Evolutionary conservation across 2,797 vertebrate species (phyloP), one percentile per base, ranked within the genome.

Genomic region (Varecia variegata): DNA sequence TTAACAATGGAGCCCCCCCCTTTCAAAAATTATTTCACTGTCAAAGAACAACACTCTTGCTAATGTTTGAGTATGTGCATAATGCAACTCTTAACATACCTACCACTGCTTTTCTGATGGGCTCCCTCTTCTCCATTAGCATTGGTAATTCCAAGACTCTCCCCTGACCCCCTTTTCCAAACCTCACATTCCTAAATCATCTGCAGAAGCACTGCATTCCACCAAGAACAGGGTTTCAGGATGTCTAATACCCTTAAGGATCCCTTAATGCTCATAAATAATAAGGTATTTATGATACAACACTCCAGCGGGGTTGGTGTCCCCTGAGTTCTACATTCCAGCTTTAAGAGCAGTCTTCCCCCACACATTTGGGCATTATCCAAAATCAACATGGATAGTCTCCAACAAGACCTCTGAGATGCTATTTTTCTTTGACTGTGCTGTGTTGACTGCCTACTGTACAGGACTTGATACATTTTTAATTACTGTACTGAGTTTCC

Each of bases 401-500:
- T 73, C 93, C 89, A 82, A 18, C 0, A 9, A 77, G 71, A 85
- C 56, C 87, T 82, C 47, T 17, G 81, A 70, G 60, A 35, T 3
- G 21, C 30, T 35, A 35, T 77, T 70, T 60, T 65, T 45, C 23
- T 94, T 71, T 40, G 17, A 13, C 88, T 88, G 2, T 8, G 70
- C 11, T 91, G n/a, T 81, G 43, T 96, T 92, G 82, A 60, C 18
- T 81, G 70, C 58, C 45, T 68, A 58, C 40, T 92, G 58, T 25
- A 52, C 9, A 50, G 27, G 35, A 35, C 23, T 50, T 68, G 89
- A 95, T 40, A 18, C n/a, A 3, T 83, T 95, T 76, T 90, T 97
- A 96, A 97, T 95, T 95, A 90, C 50, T 50, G 18, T 32, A 21
- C 84, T 23, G 76, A 45, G 52, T 81, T 95, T 97, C 96, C 97